Percentiles rank a stretch among this genome's conserved stretches.
Evolutionary conservation across 1,140 invertebrate genomes (phyloP).

Genomic region (Battus philenor): DNA sequence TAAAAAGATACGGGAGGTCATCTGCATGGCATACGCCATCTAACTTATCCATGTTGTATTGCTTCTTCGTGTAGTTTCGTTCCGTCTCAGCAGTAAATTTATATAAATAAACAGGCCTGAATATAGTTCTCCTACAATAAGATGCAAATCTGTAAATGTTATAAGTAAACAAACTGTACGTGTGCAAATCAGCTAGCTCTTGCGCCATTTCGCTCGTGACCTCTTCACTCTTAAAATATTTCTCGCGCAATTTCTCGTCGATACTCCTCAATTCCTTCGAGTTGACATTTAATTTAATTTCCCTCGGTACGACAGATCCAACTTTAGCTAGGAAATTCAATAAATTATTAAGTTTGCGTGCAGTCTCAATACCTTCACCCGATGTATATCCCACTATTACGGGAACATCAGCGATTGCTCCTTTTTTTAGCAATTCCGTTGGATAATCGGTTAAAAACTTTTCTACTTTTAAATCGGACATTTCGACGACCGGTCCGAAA

Average conservation of each 20-base stretch:
- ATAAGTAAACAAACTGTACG: constrained; percentile 48
- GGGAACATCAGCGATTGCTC: constrained; percentile 41
- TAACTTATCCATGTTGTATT: constrained; percentile 51
- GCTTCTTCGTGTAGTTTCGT: constrained; percentile 50
- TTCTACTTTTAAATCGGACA: constrained; percentile 32
- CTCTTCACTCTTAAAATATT: constrained; percentile 42
- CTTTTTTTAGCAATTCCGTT: constrained; percentile 34
- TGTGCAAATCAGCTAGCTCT: constrained; percentile 41
- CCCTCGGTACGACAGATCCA: constrained; percentile 48
- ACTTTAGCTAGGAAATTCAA: constrained; percentile 21
- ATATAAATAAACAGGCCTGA: constrained; percentile 48
- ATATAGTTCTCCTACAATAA: constrained; percentile 30
- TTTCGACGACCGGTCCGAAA: constrained; percentile 62
- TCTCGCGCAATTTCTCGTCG: constrained; percentile 41
- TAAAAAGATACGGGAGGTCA: constrained; percentile 55
- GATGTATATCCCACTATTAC: constrained; percentile 58
- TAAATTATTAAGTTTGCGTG: constrained; percentile 34
- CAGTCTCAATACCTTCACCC: constrained; percentile 59
- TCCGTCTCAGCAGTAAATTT: constrained; percentile 57
- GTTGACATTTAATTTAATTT: constrained; percentile 48
- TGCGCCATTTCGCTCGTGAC: constrained; percentile 34
- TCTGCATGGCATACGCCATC: constrained; percentile 62
- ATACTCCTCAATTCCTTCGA: constrained; percentile 24
- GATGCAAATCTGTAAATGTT: constrained; percentile 53
- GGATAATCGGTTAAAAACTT: constrained; percentile 51